Conservation (phyloP, 2,113 vertebrate genomes). For the Platysternon megacephalum region DNA sequence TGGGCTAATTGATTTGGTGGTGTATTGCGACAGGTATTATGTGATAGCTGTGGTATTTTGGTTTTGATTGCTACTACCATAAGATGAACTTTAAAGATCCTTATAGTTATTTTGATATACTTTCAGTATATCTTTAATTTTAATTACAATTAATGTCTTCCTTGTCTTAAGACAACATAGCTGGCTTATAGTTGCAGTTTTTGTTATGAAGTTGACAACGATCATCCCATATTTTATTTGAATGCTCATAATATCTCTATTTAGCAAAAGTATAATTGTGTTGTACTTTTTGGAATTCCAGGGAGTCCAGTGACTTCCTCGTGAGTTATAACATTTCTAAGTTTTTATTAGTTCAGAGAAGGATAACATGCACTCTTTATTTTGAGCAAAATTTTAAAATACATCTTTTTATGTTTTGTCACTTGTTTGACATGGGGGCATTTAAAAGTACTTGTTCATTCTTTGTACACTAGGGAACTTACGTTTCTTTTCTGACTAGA, state of each 20-base stretch:
- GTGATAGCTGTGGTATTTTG: neutral
- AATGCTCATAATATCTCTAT: neutral
- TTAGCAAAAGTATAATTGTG: neutral
- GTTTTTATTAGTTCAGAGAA: too few species aligned
- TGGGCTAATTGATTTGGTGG: neutral
- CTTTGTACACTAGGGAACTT: too few species aligned
- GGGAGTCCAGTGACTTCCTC: neutral
- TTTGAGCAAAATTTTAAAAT: too few species aligned
- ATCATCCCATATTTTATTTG: neutral
- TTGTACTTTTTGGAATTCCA: neutral
- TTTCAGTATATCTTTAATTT: neutral
- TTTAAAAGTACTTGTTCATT: too few species aligned
- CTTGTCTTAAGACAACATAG: neutral
- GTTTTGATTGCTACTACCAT: neutral
- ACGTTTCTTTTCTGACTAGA: too few species aligned
- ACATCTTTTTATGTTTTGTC: too few species aligned
- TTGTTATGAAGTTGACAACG: neutral
- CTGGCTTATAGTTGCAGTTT: neutral
- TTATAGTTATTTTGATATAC: neutral
- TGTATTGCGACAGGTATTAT: neutral
- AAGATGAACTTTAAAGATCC: neutral
- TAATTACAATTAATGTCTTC: neutral
- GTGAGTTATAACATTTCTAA: too few species aligned
- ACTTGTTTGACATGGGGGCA: too few species aligned
- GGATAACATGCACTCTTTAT: too few species aligned